Conservation (phyloP, 2,797 vertebrate genomes). For the Argentina silus region DNA sequence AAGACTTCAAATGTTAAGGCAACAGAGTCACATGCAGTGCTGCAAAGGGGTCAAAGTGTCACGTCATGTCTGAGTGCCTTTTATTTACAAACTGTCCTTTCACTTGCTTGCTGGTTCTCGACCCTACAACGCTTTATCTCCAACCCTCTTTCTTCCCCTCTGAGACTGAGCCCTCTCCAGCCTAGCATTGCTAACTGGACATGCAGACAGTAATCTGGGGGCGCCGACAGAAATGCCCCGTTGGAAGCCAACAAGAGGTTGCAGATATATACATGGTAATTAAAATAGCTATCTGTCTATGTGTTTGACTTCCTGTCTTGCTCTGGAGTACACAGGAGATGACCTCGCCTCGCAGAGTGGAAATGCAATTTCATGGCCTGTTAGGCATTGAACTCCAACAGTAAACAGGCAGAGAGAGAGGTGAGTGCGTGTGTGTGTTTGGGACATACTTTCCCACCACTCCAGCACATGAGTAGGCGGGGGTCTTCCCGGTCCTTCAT, state of each 20-base stretch:
- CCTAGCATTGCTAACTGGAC: neutral
- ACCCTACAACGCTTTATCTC: neutral
- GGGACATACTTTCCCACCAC: constrained; percentile 35
- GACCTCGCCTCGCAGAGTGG: constrained; percentile 59
- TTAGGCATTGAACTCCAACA: constrained; percentile 64
- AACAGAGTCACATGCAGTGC: neutral
- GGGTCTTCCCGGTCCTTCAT: constrained; percentile 33
- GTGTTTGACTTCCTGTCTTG: constrained; percentile 55
- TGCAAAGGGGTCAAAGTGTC: neutral
- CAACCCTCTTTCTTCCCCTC: neutral
- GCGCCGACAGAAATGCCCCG: neutral
- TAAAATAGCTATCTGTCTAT: constrained; percentile 67
- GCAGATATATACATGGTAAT: constrained; percentile 54
- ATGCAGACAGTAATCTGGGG: no score
- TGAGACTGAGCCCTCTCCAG: neutral
- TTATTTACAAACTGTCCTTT: neutral
- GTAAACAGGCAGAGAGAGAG: constrained; percentile 61
- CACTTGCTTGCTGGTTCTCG: neutral
- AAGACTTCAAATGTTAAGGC: no score
- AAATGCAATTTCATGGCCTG: constrained; percentile 79
- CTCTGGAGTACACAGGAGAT: constrained; percentile 55
- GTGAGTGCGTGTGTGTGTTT: constrained; percentile 43
- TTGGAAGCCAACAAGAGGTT: neutral
- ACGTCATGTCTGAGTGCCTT: neutral
- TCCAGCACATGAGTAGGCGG: neutral